Evolutionary conservation across 1,140 invertebrate genomes (phyloP).

Genomic region (Drosophila nannoptera): DNA sequence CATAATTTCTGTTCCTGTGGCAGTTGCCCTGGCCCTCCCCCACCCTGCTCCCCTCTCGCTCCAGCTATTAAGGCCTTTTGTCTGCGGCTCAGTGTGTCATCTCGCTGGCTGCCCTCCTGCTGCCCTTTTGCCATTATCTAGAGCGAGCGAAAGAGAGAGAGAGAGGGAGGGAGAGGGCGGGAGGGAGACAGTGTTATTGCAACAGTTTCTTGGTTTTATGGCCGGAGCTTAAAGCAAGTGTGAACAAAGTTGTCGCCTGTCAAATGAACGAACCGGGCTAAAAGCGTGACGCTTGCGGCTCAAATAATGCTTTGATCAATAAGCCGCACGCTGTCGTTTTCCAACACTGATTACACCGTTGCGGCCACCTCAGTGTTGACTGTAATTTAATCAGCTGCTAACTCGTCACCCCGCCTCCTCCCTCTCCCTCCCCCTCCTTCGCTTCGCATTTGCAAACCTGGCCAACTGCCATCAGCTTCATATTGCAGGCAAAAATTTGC

Average conservation of each 20-base stretch:
- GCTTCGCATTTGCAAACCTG: neutral
- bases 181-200: constrained; percentile 29
- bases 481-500: too few species aligned
- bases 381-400: neutral
- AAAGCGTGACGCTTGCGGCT: constrained; percentile 9
- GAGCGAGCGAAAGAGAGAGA: neutral
- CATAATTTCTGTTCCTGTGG: neutral
- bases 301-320: neutral
- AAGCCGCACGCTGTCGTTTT: neutral
- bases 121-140: constrained; percentile 20
- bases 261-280: constrained; percentile 1
- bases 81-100: constrained; percentile 9
- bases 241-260: constrained; percentile 34
- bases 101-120: constrained; percentile 16
- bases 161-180: neutral
- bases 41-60: neutral
- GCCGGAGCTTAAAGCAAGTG: constrained; percentile 22
- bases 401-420: neutral
- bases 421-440: neutral
- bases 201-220: constrained; percentile 42
- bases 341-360: neutral
- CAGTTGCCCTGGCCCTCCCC: neutral
- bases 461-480: neutral
- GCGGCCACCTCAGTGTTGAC: neutral
- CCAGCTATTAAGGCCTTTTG: constrained; percentile 24